A percentile compares a stretch with the other conserved stretches of the same genome.
These are phyloP conservation scores for Mustela lutreola DNA, from an alignment of 2,113 vertebrate genomes.

Conservation along the genomic window DNA sequence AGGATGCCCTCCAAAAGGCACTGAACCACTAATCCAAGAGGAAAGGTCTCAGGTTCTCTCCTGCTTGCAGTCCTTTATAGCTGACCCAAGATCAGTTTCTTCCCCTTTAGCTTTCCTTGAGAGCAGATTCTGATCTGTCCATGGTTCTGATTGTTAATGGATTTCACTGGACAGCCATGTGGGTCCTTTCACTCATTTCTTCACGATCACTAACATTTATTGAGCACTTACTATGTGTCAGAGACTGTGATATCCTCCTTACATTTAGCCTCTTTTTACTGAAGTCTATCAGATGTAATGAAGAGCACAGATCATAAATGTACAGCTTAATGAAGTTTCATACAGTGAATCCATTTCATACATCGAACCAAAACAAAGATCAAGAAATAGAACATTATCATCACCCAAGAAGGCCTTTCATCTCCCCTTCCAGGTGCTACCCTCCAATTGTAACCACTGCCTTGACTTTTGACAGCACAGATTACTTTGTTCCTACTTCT, in stretches of 20 bases:
- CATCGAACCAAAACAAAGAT: background rate
- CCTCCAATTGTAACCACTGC: background rate
- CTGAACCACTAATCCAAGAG: background rate
- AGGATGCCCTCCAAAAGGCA: background rate
- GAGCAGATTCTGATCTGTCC: constrained; percentile 60
- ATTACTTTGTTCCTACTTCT: background rate
- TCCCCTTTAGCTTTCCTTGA: background rate
- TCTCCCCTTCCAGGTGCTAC: background rate
- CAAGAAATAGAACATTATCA: background rate
- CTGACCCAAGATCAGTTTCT: background rate
- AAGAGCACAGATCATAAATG: background rate
- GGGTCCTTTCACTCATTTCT: background rate
- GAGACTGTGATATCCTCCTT: background rate
- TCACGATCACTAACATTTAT: background rate
- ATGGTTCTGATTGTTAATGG: constrained; percentile 60
- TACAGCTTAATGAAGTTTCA: background rate
- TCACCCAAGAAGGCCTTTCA: too few relatives aligned
- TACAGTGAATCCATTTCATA: background rate
- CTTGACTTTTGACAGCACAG: background rate
- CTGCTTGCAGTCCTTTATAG: background rate
- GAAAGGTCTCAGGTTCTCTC: background rate
- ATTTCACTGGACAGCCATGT: background rate
- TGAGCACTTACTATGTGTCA: background rate
- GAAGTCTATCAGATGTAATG: background rate
- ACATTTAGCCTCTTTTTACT: background rate